Conservation (phyloP, 1,140 invertebrate genomes). For the Drosophila chauvacae region DNA sequence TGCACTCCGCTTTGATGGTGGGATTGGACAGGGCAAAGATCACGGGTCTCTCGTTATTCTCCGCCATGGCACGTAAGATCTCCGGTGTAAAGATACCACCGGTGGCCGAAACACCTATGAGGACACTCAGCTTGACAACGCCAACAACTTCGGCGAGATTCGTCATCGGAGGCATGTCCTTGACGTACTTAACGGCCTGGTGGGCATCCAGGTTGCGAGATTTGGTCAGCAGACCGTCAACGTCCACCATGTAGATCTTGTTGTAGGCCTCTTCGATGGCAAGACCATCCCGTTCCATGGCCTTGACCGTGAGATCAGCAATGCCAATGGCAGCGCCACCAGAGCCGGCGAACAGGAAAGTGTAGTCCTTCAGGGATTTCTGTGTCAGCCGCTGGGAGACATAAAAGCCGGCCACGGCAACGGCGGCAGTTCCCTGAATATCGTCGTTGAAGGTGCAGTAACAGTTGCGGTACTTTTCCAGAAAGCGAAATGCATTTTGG, state of each 20-base stretch:
- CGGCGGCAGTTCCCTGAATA: constrained; percentile 97
- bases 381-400: constrained; percentile 93
- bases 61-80: constrained; percentile 93
- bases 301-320: constrained; percentile 92
- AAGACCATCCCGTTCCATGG: constrained; percentile 93
- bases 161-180: constrained; percentile 91
- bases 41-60: constrained; percentile 93
- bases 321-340: constrained; percentile 96
- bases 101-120: constrained; percentile 92
- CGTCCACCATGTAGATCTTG: constrained; percentile 95
- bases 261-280: constrained; percentile 89
- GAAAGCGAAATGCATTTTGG: constrained; percentile 95
- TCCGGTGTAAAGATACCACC: constrained; percentile 94
- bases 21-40: constrained; percentile 99
- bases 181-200: constrained; percentile 90
- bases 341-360: constrained; percentile 95
- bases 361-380: constrained; percentile 92
- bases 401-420: constrained; percentile 95
- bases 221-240: constrained; percentile 92
- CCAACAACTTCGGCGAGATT: constrained; percentile 91
- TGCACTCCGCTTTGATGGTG: constrained; percentile 98
- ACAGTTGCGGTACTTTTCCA: constrained; percentile 96
- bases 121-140: constrained; percentile 90
- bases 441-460: constrained; percentile 99
- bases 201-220: constrained; percentile 90